Conservation (phyloP, 2,888 invertebrate genomes). For the Apodemia duryi region DNA sequence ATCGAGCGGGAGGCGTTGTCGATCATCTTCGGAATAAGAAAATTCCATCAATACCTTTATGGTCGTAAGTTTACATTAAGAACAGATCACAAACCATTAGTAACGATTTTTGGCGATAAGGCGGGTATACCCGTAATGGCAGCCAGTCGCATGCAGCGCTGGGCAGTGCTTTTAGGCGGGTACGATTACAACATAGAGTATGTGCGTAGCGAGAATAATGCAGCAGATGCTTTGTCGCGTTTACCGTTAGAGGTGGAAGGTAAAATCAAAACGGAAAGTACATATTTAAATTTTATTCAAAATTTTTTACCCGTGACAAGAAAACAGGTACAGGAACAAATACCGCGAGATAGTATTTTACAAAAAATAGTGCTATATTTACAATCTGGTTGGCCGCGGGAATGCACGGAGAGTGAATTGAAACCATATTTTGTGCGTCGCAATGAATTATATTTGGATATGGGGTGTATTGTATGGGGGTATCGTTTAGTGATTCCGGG, state of each 20-base stretch:
- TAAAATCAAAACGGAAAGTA: background rate
- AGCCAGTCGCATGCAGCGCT: conserved; percentile 23
- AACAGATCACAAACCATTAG: conserved; percentile 54
- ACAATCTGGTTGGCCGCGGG: background rate
- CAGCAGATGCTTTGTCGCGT: no score
- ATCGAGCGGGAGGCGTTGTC: background rate
- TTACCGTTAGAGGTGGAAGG: background rate
- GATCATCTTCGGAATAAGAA: conserved; percentile 17
- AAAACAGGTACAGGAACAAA: no score
- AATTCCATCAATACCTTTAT: conserved; percentile 33
- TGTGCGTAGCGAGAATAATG: no score
- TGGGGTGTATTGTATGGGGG: no score
- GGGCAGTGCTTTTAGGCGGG: no score
- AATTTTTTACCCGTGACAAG: no score
- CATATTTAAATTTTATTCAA: background rate
- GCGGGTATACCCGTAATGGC: conserved; percentile 36
- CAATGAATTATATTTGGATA: no score
- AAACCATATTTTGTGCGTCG: no score
- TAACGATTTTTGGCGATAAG: conserved; percentile 41
- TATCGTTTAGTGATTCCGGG: no score
- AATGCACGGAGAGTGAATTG: background rate
- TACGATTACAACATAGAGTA: no score
- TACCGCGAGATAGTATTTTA: no score
- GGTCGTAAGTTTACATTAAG: conserved; percentile 34
- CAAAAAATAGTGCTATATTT: no score